Base-by-base conservation (phyloP, 92 coral and sea anemone species). In the Muricea muricata region DNA sequence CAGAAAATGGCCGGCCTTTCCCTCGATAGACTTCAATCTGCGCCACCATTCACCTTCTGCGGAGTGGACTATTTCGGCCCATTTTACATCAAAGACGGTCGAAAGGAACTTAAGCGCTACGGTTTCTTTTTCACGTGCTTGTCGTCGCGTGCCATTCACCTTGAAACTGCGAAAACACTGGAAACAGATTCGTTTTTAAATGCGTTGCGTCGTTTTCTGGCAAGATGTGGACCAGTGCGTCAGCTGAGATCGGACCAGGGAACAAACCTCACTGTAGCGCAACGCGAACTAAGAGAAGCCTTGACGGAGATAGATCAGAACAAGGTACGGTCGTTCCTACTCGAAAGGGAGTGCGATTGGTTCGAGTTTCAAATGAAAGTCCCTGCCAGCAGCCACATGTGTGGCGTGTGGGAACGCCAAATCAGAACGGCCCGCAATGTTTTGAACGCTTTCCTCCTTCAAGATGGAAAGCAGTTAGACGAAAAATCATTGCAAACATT, bases 31-130 rank as follows among this genome's bases (percentile, higher is more conserved):
- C 13, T 70, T n/a, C 46, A 70, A 42, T 54, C 76, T 14, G 76
- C 55, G 26, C 76, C 76, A 17, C 76, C 50, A 18, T 70, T 70
- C 42, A 70, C 76, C 76, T 70, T 30, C 26, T 70, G 76, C 20
- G 76, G 20, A 0, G 76, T 70, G 1, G 76, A 70, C 52, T 70
- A 33, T 21, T 70, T 33, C 39, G 76, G 48, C 1, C 76, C 76
- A 21, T 70, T 50, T 50, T n/a, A 26, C 29, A 70, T 70, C 9
- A 70, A 70, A 23, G 54, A 70, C 14, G 47, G 76, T 8, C 76
- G 76, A 6, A 70, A 70, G 52, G 76, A 70, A 28, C 34, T 63
- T 8, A 63, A 63, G 39, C 70, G 70, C 4, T 63, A 63, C 23
- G 70, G 30, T 6, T 50, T 23, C 10, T 32, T 70, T 6, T 70